Base-by-base conservation (phyloP, 2,113 vertebrate genomes). In the Paracanthobrama guichenoti region DNA sequence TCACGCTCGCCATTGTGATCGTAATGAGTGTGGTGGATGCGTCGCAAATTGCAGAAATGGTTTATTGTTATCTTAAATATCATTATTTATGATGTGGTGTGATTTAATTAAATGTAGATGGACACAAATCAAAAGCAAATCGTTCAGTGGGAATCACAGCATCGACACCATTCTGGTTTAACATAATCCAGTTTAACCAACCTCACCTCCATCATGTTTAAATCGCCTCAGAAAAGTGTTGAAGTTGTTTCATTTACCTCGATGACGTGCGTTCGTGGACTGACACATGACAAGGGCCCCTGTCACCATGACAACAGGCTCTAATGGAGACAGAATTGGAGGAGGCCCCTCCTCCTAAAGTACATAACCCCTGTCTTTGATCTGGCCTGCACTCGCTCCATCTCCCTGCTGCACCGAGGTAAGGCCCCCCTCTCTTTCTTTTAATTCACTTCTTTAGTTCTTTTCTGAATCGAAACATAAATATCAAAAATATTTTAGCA, bases 341-440 rank as follows among this genome's bases (percentile, higher is more conserved):
- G 42, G 48, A 48, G 82, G 46, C 88, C 89, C 86, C 93, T 91
- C 88, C 92, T 90, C 84, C 86, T 62, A 0, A 8, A 74, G 80
- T 91, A 90, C 88, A 92, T 91, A 92, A 90, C 55, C 84, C 57
- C 7, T 59, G 22, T 62, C 86, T 86, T 84, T 88, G 81, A 88
- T 85, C 83, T 81, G 79, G 78, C 72, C 67, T 13, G 39, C 81
- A 53, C 72, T 73, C 75, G 55, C n/a, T 80, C 50, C 28, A 48
- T 72, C 75, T 76, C 76, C 78, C 57, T 80, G n/a, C 26, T 42
- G 44, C 57, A 67, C 64, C 75, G 74, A 62, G 89, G 87, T 87
- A 87, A 85, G 87, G 13, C 26, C 76, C 13, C n/a, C 66, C 53
- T 73, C 71, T 26, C 44, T 62, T 31, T 44, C 72, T 6, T 83